Evolutionary conservation across 2,797 vertebrate species (phyloP).

Genomic region (Spheniscus humboldti): DNA sequence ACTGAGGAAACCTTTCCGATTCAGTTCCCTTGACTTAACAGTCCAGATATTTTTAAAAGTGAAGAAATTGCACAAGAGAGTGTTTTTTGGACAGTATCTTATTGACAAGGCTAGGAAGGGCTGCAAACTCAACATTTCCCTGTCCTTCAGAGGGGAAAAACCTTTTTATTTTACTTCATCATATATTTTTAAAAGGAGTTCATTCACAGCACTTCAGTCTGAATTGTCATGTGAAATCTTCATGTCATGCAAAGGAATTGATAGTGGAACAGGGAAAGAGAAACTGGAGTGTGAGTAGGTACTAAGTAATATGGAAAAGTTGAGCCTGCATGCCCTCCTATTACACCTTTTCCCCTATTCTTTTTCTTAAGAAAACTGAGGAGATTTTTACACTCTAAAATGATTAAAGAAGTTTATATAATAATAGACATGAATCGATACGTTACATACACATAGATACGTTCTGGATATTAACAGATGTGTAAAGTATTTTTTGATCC

Average conservation of each 20-base stretch:
- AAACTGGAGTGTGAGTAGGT: not conserved
- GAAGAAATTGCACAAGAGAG: not conserved
- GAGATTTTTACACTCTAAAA: not conserved
- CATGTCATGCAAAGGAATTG: not conserved
- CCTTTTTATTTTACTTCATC: not conserved
- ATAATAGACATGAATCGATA: not conserved
- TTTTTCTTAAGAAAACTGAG: not conserved
- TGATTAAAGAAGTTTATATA: not conserved
- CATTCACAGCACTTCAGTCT: not conserved
- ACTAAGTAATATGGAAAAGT: not conserved
- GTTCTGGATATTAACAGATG: not conserved
- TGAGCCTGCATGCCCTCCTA: not conserved
- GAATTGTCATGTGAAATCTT: not conserved
- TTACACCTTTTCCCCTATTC: not conserved
- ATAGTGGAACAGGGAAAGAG: not conserved
- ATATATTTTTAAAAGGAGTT: not conserved
- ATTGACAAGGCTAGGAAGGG: not conserved
- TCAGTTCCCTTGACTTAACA: not conserved
- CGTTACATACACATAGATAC: not conserved
- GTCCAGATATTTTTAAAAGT: not conserved
- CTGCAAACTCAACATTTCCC: not conserved
- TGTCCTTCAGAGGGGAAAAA: not conserved
- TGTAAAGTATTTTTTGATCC: not conserved
- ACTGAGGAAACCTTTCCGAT: not conserved
- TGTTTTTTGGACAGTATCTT: not conserved